phyloP scores from a whole-genome alignment of 2,797 vertebrate species.

The Aeoliscus strigatus region DNA sequence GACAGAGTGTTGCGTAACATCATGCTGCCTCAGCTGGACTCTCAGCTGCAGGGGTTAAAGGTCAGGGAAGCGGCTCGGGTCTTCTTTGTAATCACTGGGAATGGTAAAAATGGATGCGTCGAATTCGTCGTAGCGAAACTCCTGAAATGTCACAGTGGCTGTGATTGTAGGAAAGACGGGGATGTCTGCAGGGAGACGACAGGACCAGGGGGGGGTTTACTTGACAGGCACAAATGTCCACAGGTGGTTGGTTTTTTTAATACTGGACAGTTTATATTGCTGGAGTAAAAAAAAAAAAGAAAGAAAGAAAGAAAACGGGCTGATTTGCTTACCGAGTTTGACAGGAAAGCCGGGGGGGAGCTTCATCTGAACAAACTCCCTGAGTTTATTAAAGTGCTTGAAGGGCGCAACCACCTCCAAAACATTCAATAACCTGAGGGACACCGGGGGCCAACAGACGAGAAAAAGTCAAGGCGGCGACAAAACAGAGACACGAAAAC shows the following conservation, averaged over 20 bases:
- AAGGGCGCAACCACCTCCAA: slow-evolving; percentile 98
- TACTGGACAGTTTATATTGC: too few relatives aligned
- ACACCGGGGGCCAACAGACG: background rate
- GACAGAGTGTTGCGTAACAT: slow-evolving; percentile 7
- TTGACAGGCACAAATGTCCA: too few relatives aligned
- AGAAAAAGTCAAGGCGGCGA: background rate
- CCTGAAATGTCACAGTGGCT: slow-evolving; percentile 98
- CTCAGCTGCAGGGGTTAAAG: slow-evolving; percentile 71
- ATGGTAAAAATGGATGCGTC: slow-evolving; percentile 89
- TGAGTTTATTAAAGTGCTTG: slow-evolving; percentile 99
- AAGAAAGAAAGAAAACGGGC: too few relatives aligned
- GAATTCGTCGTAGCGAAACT: slow-evolving; percentile 95
- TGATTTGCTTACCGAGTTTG: slow-evolving; percentile 84
- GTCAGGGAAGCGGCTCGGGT: slow-evolving; percentile 96
- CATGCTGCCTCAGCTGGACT: slow-evolving; percentile 2
- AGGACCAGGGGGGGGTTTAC: background rate
- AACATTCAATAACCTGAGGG: slow-evolving; percentile 92
- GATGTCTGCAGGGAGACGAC: slow-evolving; percentile 76
- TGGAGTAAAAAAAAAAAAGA: too few relatives aligned
- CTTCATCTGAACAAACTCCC: slow-evolving; percentile 99
- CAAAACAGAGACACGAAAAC: background rate
- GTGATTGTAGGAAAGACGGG: slow-evolving; percentile 98
- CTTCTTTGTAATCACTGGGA: slow-evolving; percentile 96
- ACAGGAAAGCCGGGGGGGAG: slow-evolving; percentile 98
- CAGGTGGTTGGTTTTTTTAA: background rate